Evolutionary conservation across 2,888 invertebrate species (phyloP).

Genomic region (Agrochola macilenta): DNA sequence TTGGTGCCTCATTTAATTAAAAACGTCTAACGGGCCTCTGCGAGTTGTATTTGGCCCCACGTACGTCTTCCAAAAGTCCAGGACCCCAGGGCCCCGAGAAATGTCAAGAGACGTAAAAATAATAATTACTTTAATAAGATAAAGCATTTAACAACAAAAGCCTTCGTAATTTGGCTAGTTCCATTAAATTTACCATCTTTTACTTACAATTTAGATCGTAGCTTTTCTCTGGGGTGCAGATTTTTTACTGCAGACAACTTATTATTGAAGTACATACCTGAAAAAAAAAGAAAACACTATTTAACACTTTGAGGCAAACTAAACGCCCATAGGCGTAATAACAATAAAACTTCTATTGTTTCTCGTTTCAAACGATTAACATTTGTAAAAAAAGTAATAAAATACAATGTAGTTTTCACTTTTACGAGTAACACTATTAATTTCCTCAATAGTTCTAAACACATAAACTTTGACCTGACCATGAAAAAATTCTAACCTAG

Average conservation of each 20-base stretch:
- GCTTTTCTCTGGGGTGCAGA: background rate
- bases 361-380: too few relatives aligned
- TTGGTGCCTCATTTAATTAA: too few relatives aligned
- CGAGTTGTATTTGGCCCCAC: too few relatives aligned
- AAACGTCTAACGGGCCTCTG: too few relatives aligned
- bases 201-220: conserved; percentile 16
- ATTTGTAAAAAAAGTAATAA: conserved; percentile 1
- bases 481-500: background rate
- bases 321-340: too few relatives aligned
- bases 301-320: too few relatives aligned
- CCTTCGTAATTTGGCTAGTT: background rate
- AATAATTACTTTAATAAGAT: background rate
- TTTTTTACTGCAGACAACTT: background rate
- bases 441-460: background rate
- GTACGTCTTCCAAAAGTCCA: too few relatives aligned
- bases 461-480: background rate
- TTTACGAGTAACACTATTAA: background rate
- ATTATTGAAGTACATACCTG: conserved; percentile 61
- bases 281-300: conserved; percentile 50
- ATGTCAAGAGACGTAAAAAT: too few relatives aligned
- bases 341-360: too few relatives aligned
- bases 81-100: too few relatives aligned
- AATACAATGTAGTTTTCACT: conserved; percentile 8
- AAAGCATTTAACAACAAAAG: background rate
- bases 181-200: background rate